Percentiles rank a stretch among this genome's conserved stretches.
Conservation (phyloP, 1,140 invertebrate genomes). For the Portunus trituberculatus region DNA sequence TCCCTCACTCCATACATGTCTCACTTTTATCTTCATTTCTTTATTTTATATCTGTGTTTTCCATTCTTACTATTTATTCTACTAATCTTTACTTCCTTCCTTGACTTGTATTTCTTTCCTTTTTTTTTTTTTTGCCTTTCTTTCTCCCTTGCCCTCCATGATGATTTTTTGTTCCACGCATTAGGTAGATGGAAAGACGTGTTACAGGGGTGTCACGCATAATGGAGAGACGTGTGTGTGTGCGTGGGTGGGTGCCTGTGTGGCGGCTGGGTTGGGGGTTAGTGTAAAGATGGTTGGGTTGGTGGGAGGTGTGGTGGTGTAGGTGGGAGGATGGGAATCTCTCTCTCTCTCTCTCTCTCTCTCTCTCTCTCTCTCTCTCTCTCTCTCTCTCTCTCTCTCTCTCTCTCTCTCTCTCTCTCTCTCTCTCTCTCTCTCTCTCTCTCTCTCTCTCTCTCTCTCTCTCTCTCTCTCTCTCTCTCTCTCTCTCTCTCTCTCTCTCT, state of each 20-base stretch:
- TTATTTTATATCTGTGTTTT: no score
- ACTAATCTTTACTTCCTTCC: background rate
- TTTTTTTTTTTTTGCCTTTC: background rate
- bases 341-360: conserved; percentile 32
- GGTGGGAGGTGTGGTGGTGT: no score
- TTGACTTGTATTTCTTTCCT: background rate
- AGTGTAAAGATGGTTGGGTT: no score
- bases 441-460: conserved; percentile 32
- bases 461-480: conserved; percentile 22
- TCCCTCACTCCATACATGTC: no score
- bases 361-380: conserved; percentile 32
- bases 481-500: background rate
- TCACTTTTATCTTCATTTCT: no score
- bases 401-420: conserved; percentile 2
- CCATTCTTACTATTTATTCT: no score
- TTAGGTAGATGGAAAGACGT: conserved; percentile 3
- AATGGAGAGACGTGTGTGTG: background rate
- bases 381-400: conserved; percentile 32
- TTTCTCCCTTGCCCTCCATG: background rate
- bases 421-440: conserved; percentile 32
- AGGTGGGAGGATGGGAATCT: background rate
- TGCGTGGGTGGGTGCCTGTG: background rate
- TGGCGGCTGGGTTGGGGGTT: no score
- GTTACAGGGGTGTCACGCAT: background rate
- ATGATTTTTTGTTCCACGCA: background rate